Base-by-base conservation (phyloP, 2,113 vertebrate species). In the Paradisaea rubra region DNA sequence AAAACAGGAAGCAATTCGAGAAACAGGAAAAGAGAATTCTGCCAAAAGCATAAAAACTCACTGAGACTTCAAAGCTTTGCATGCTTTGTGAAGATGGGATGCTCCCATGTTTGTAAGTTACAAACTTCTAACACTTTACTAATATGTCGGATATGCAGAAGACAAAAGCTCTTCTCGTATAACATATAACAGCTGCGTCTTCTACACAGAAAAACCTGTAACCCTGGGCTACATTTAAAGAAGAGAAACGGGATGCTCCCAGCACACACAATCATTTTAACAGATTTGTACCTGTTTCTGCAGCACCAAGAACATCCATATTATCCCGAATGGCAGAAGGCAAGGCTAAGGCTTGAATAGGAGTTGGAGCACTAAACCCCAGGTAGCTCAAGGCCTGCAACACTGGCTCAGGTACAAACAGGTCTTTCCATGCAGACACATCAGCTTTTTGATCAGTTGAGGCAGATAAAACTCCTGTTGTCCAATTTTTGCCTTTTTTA, bases 241-340 rank as follows among this genome's bases (percentile, higher is more conserved):
- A 72, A 30, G 7, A 30, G 9, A 60, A 28, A 44, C 1, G 3
- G 22, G 23, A 92, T 17, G 11, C 13, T 47, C 9, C n/a, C 39
- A 61, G 33, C 56, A 52, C 0, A 31, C 11, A 42, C 5, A 16
- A 27, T 18, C 18, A 49, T 11, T 37, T 47, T 28, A 68, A 52
- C 11, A 59, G 47, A 93, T 37, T 28, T 80, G 95, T 97, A 99
- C 99, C 99, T 74, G 99, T 99, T 97, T 99, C 99, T 35, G 99
- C 99, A 59, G 99, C 99, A 30, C 99, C 99, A 52, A 99, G 98
- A 71, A 99, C 95, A 88, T 99, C 99, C 98, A 99, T 97, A 6
- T 95, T 98, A 94, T 99, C 99, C 93, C 99, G 98, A 94, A 99
- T 99, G 17, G 99, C 99, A 53, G 99, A 96, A 35, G 99, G 98